A percentile compares a stretch with the other conserved stretches of the same genome.
Conservation (phyloP, 2,888 invertebrate genomes). For the Tiliacea citrago region DNA sequence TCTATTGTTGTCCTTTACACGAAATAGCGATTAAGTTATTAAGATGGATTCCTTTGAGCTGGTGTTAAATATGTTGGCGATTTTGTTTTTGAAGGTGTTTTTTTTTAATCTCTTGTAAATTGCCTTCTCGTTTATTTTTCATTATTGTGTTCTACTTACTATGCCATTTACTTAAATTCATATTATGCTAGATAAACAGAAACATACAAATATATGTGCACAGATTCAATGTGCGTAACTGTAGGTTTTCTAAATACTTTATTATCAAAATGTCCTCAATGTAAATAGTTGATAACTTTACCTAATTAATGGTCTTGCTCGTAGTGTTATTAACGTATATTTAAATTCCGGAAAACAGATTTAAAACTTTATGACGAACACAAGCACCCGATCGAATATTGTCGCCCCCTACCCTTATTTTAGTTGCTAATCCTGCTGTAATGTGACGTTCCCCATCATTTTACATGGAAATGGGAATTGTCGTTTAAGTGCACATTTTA, state of each 20-base stretch:
- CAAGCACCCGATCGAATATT: slow-evolving; percentile 18
- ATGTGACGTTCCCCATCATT: slow-evolving; percentile 27
- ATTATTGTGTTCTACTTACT: slow-evolving; percentile 1
- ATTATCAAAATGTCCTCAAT: slow-evolving; percentile 19
- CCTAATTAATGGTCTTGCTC: not conserved
- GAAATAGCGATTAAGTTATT: slow-evolving; percentile 44
- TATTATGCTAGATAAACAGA: slow-evolving; percentile 42
- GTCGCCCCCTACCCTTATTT: slow-evolving; percentile 27
- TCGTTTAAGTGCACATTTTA: slow-evolving; percentile 62
- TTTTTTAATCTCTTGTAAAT: not conserved
- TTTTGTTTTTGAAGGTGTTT: not conserved
- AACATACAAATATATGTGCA: slow-evolving; percentile 15
- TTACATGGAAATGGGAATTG: slow-evolving; percentile 39
- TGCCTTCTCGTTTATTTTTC: not conserved
- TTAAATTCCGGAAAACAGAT: not conserved
- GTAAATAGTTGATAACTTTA: not conserved
- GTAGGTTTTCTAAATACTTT: not conserved
- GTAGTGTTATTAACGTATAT: not conserved
- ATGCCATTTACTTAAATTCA: slow-evolving; percentile 50
- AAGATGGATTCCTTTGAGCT: slow-evolving; percentile 16
- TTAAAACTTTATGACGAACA: slow-evolving; percentile 1
- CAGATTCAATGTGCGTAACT: not conserved
- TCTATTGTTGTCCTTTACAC: slow-evolving; percentile 37
- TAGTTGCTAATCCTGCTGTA: slow-evolving; percentile 25
- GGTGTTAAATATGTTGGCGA: not conserved